Evolutionary conservation across 2,113 vertebrate species (phyloP), one percentile per base, ranked within the genome.

Genomic region (Thomomys bottae): DNA sequence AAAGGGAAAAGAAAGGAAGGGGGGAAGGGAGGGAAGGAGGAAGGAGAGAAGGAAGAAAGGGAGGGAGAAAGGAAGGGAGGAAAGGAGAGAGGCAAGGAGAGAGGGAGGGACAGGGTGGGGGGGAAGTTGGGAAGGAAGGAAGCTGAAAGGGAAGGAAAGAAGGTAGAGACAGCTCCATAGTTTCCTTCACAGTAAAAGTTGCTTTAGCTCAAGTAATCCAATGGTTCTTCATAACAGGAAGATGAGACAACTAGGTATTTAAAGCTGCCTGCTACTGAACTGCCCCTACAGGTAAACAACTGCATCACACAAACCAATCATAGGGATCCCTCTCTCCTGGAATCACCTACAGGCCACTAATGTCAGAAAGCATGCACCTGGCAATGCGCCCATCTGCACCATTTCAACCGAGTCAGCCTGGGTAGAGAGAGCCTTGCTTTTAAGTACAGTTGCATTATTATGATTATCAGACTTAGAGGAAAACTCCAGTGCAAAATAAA

Each of bases 381-480:
- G 23, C 5, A 49, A 40, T 8, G 8, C 63, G 83, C 38, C 45
- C 10, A n/a, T 85, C 32, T 54, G 18, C 49, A 15, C 15, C 14
- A 10, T 80, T 86, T 86, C 42, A 79, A 79, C 40, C 17, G 34
- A 64, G 38, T 32, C 67, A 40, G 34, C 4, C 34, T 34, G 3
- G 20, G 38, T 89, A 26, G 20, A 88, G 59, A 78, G 40, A 93
- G n/a, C 4, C 0, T n/a, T 34, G 26, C 18, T 89, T 89, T 88
- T 79, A 78, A 73, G 9, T 38, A 28, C 54, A 73, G 76, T 10
- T 64, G 40, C 34, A 36, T 59, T 15, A 10, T 34, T 72, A 10
- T 57, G 42, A 90, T 90, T 26, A 88, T 61, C 86, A 93, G 64
- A 57, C 30, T 26, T 67, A 17, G 10, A 64, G 40, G 11, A 94